Base-by-base conservation (phyloP, 2,888 invertebrate genomes). In the Dugesia japonica region DNA sequence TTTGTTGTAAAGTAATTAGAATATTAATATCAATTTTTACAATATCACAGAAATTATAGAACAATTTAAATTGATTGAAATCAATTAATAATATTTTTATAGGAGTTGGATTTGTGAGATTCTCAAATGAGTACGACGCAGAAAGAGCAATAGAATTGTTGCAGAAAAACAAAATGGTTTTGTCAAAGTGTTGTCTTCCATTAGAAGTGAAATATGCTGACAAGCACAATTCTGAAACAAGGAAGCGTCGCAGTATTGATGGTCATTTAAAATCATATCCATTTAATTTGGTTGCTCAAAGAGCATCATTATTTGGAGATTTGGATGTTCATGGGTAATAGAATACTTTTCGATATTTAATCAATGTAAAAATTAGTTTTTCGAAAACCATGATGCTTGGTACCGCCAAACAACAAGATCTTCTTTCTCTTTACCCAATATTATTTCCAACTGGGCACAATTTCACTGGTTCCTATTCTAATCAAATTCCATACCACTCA, bases 121-220 rank as follows among this genome's bases (percentile, higher is more conserved):
- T 77, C 31, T 38, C 77, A 26, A 77, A 42, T 76, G 74, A 75
- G 71, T 42, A 77, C 9, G 77, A 76, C 27, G 77, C 77, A 27
- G 38, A 76, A 28, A 26, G 27, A 4, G 73, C 77, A n/a, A 38
- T 77, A 15, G 71, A 71, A 31, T 38, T n/a, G 4, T 26, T 77
- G n/a, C 42, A 77, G 73, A 42, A 28, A n/a, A 27, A 56, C 71
- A 27, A 23, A n/a, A 27, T 26, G 17, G 28, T 76, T 20, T 26
- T 76, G 0, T 26, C 71, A 4, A 42, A 38, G 13, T 76, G 76
- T 26, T 9, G 26, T 42, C 27, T 26, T 7, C 77, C 74, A 20
- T 17, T 77, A 28, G 77, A 77, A 71, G 77, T 75, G 9, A 77
- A 77, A 28, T 76, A 77, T 28, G 77, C 77, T 15, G 77, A 77